These are phyloP conservation scores for Notospermus geniculatus DNA, from an alignment of 1,140 invertebrate genomes.

Conservation along the genomic window DNA sequence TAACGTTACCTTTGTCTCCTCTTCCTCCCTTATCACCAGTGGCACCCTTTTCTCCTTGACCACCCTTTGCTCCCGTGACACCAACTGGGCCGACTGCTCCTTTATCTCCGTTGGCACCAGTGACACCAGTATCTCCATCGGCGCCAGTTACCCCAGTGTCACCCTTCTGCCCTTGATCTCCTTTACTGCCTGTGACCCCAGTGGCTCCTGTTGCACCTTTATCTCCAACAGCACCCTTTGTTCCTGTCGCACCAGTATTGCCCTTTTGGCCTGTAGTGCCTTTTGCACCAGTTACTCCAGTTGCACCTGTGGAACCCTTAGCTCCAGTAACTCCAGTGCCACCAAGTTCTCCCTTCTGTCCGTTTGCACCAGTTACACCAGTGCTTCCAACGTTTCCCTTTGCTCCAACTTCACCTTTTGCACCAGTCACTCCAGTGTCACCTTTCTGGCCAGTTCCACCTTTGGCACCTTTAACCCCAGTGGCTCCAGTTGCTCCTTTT, in stretches of 20 bases:
- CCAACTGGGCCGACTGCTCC: not conserved
- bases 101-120: not conserved
- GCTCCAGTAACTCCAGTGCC: conserved; percentile 6
- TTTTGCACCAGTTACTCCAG: conserved; percentile 10
- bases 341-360: not conserved
- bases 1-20: not conserved
- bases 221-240: not conserved
- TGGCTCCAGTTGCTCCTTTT: not conserved
- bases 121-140: conserved; percentile 4
- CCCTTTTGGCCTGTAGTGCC: conserved; percentile 9
- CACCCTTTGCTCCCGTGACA: too few relatives aligned
- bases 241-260: conserved; percentile 2
- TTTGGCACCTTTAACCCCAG: not conserved
- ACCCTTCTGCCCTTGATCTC: conserved; percentile 1
- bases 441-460: conserved; percentile 9
- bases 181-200: conserved; percentile 5
- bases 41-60: not conserved
- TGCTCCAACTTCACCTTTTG: conserved; percentile 7
- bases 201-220: conserved; percentile 9
- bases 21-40: not conserved
- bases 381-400: not conserved
- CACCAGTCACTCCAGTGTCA: conserved; percentile 10
- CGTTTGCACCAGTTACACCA: not conserved
- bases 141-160: not conserved
- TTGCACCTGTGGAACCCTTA: conserved; percentile 3